These are phyloP conservation scores for zebrafish (Danio rerio) DNA, from an alignment of 2,113 vertebrate species.

Conservation along the genomic window DNA sequence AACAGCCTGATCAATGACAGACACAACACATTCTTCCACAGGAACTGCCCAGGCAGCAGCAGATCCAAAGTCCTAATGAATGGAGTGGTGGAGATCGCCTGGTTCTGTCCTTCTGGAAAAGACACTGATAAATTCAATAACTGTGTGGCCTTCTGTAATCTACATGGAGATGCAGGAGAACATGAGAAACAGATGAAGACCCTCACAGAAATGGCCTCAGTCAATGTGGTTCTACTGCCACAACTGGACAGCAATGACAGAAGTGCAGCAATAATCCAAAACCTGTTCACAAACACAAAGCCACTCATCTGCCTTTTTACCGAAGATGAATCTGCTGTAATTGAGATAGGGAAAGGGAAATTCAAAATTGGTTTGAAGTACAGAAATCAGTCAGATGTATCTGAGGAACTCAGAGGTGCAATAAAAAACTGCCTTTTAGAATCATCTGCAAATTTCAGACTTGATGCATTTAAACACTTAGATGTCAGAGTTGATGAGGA, in stretches of 20 bases:
- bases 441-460: not conserved
- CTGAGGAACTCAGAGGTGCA: not conserved
- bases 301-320: slow-evolving; percentile 68
- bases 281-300: not conserved
- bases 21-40: slow-evolving; percentile 75
- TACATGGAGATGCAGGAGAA: slow-evolving; percentile 36
- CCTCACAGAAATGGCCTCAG: slow-evolving; percentile 62
- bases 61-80: slow-evolving; percentile 70
- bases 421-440: not conserved
- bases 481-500: not conserved
- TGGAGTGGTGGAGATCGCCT: slow-evolving; percentile 79
- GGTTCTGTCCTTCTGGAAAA: slow-evolving; percentile 77
- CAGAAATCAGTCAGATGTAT: not conserved
- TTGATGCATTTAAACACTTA: not conserved
- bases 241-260: not conserved
- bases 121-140: slow-evolving; percentile 70
- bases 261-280: not conserved
- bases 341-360: not conserved
- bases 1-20: slow-evolving; percentile 74
- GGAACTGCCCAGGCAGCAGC: slow-evolving; percentile 71
- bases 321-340: slow-evolving; percentile 45
- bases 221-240: slow-evolving; percentile 69
- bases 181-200: slow-evolving; percentile 7
- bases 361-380: not conserved
- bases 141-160: slow-evolving; percentile 76